Percentiles rank a stretch among this genome's conserved stretches.
phyloP scores from a whole-genome alignment of 2,113 vertebrate species.

The Emydocephalus ijimae region DNA sequence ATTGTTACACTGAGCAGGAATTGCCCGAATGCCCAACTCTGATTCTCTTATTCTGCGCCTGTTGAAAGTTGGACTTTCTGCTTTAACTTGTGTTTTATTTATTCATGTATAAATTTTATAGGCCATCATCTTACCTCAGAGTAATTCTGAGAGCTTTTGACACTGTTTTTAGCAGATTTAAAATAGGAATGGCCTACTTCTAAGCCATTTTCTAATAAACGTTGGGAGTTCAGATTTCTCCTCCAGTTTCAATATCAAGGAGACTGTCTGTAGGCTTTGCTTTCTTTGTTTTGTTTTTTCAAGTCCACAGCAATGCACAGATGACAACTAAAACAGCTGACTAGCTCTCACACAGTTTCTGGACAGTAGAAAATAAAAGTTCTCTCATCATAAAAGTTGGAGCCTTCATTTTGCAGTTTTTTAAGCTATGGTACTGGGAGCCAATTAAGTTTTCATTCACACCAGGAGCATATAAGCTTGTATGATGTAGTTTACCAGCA shows the following conservation, averaged over 20 bases:
- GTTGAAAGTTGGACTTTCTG: not conserved
- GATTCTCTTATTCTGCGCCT: not conserved
- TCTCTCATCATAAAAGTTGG: constrained; percentile 10
- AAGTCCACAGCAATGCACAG: not conserved
- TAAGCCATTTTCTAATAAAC: not conserved
- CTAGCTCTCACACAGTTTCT: constrained; percentile 6
- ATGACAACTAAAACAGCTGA: not conserved
- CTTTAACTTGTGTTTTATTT: not conserved
- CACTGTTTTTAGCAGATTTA: not conserved
- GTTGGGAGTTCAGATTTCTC: not conserved
- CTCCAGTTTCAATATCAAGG: not conserved
- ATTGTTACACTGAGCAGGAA: not conserved
- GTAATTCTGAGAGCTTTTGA: not conserved
- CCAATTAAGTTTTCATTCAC: constrained; percentile 31
- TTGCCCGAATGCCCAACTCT: not conserved
- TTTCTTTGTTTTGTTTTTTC: not conserved
- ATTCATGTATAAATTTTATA: not conserved
- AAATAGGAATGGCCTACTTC: not conserved
- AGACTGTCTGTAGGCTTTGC: not conserved
- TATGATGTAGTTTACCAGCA: constrained; percentile 23
- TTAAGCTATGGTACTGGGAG: constrained; percentile 2
- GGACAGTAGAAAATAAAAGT: not conserved
- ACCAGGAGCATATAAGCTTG: constrained; percentile 1
- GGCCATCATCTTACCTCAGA: not conserved
- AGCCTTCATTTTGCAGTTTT: not conserved